Evolutionary conservation across 2,113 vertebrate genomes (phyloP).

Genomic region (human): DNA sequence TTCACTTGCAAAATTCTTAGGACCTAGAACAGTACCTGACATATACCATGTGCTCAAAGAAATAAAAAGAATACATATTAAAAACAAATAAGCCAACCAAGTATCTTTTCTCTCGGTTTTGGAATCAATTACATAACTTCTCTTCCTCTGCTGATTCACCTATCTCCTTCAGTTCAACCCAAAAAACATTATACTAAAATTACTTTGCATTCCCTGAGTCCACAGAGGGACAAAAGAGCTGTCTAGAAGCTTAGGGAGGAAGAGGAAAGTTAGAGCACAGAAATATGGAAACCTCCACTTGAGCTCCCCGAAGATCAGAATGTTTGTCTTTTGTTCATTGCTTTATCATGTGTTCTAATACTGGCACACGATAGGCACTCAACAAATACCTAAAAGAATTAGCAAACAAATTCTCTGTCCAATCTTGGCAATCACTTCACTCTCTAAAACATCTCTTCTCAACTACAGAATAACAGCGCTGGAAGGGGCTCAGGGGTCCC

Average conservation of each 20-base stretch:
- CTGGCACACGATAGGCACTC: not conserved
- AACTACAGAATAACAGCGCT: not conserved
- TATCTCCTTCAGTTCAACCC: not conserved
- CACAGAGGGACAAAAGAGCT: not conserved
- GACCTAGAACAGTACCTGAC: not conserved
- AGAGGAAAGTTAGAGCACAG: not conserved
- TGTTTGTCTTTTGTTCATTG: not conserved
- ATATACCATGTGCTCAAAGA: not conserved
- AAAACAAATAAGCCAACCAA: not conserved
- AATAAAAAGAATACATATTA: not conserved
- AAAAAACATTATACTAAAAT: conserved; percentile 44
- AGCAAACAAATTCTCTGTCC: not conserved
- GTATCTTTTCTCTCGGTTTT: not conserved
- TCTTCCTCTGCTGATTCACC: conserved; percentile 29
- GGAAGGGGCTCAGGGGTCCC: not conserved
- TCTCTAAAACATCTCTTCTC: not conserved
- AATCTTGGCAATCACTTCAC: not conserved
- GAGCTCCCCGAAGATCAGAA: not conserved
- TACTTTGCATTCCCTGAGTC: not conserved
- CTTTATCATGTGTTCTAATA: not conserved
- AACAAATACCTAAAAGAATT: not conserved
- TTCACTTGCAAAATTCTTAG: not conserved
- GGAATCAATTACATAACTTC: conserved; percentile 12
- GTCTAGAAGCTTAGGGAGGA: not conserved
- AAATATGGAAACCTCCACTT: not conserved